Evolutionary conservation across 2,797 vertebrate genomes (phyloP).

Genomic region (Diplodus sargus): DNA sequence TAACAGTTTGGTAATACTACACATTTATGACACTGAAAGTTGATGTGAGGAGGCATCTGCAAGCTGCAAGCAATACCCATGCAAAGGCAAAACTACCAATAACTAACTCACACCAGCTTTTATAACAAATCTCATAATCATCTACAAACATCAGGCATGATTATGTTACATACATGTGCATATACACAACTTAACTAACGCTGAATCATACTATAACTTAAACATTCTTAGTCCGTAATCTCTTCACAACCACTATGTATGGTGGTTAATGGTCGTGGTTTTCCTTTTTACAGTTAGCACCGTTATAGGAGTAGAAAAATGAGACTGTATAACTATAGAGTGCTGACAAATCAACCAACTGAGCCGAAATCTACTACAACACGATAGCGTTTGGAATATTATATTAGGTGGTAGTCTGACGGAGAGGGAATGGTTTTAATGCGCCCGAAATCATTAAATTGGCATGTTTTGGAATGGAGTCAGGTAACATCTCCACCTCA

Average conservation of each 20-base stretch:
- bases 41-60: background rate
- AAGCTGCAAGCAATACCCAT: background rate
- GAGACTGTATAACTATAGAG: background rate
- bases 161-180: background rate
- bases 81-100: too few species aligned
- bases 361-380: background rate
- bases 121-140: background rate
- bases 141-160: background rate
- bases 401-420: accelerated
- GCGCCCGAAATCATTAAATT: background rate
- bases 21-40: background rate
- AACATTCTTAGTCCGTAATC: background rate
- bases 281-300: background rate
- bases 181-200: background rate
- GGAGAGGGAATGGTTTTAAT: background rate
- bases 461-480: constrained; percentile 12
- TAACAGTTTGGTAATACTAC: too few species aligned
- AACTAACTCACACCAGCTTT: too few species aligned
- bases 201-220: background rate
- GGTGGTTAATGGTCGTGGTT: too few species aligned
- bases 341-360: too few species aligned
- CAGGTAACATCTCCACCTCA: background rate
- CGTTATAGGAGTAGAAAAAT: background rate
- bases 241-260: too few species aligned
- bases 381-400: background rate